Evolutionary conservation across 2,797 vertebrate species (phyloP).

Genomic region (Intellagama lesueurii): DNA sequence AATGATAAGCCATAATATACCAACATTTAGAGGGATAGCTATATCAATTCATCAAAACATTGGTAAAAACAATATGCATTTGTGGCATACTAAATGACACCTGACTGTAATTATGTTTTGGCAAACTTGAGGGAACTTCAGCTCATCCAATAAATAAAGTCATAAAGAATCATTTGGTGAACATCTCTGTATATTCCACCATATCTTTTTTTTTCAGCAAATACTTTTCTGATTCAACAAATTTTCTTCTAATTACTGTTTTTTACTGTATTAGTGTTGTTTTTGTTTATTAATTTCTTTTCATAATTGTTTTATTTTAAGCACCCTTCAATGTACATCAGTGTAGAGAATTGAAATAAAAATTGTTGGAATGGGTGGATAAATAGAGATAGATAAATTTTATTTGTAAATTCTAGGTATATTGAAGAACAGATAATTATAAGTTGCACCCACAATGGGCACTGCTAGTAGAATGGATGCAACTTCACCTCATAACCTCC

Average conservation of each 20-base stretch:
- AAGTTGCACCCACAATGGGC: too few species aligned
- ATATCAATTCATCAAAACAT: neutral
- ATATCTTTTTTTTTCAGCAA: neutral
- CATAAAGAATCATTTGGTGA: neutral
- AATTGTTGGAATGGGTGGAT: neutral
- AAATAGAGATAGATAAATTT: neutral
- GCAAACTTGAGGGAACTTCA: neutral
- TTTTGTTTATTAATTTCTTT: neutral
- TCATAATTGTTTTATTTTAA: neutral
- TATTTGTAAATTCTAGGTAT: too few species aligned
- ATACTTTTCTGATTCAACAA: neutral
- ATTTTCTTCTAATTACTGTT: neutral
- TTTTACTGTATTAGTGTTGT: neutral
- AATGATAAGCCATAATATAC: neutral
- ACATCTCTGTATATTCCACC: neutral
- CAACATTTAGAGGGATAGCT: too few species aligned
- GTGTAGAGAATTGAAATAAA: neutral
- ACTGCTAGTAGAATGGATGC: neutral
- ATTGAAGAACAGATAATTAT: too few species aligned
- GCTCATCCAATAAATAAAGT: neutral
- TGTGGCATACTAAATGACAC: neutral
- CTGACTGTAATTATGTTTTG: neutral
- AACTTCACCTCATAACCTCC: too few species aligned
- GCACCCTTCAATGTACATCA: neutral
- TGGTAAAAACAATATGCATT: neutral